Evolutionary conservation across 2,113 vertebrate genomes (phyloP).

Genomic region (Labeo rohita): DNA sequence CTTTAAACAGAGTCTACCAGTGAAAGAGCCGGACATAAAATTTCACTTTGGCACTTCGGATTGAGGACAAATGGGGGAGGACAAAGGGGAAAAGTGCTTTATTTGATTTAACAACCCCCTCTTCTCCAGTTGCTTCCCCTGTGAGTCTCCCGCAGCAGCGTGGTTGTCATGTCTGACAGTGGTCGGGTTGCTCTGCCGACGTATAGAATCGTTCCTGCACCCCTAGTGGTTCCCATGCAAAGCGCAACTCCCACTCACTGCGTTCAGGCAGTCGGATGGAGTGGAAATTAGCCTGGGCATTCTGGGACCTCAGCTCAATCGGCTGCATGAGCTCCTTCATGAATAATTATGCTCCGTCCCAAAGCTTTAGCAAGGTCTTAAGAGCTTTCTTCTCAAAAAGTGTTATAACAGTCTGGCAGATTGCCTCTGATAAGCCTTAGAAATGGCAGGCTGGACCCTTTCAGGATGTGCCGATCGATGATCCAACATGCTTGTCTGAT

Average conservation of each 20-base stretch:
- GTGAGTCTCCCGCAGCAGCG: background rate
- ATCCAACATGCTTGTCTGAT: slow-evolving; percentile 53
- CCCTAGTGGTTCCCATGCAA: slow-evolving; percentile 19
- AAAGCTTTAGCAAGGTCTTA: slow-evolving; percentile 52
- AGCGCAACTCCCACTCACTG: background rate
- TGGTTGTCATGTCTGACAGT: slow-evolving; percentile 43
- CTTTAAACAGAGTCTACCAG: slow-evolving; percentile 37
- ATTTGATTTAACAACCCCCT: slow-evolving; percentile 44
- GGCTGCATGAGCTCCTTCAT: slow-evolving; percentile 45
- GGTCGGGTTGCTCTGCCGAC: slow-evolving; percentile 13
- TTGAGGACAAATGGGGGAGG: background rate
- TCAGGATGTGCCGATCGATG: slow-evolving; percentile 46
- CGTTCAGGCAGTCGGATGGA: slow-evolving; percentile 20
- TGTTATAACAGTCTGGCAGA: slow-evolving; percentile 44
- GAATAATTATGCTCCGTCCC: slow-evolving; percentile 59
- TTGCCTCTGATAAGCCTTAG: slow-evolving; percentile 49
- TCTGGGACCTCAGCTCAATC: slow-evolving; percentile 35
- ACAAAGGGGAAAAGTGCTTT: slow-evolving; percentile 19
- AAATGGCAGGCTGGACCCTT: slow-evolving; percentile 51
- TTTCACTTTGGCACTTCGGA: slow-evolving; percentile 28
- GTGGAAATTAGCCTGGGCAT: slow-evolving; percentile 41
- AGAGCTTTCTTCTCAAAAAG: slow-evolving; percentile 56
- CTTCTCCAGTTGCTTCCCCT: background rate
- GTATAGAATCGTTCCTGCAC: slow-evolving; percentile 3
- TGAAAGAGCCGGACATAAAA: slow-evolving; percentile 26